phyloP scores from a whole-genome alignment of 2,113 vertebrate species.

The Zapus hudsonius region DNA sequence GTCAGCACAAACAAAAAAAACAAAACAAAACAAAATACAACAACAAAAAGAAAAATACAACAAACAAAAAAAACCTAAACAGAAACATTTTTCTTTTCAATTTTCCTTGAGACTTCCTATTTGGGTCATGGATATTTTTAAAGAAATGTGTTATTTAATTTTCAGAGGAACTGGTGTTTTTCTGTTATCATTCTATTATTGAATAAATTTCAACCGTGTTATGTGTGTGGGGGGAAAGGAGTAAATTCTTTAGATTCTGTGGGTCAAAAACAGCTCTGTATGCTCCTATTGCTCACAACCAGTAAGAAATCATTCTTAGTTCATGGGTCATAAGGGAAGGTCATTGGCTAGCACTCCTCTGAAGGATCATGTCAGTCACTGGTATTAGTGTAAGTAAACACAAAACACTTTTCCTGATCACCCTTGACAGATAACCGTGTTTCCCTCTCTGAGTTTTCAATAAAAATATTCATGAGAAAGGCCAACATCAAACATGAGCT shows the following conservation, averaged over 20 bases:
- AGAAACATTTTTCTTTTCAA: neutral
- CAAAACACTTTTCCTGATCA: neutral
- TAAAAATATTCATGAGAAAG: neutral
- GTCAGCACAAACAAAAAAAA: too few relatives aligned
- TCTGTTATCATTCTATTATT: neutral
- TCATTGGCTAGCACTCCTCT: rapidly evolving
- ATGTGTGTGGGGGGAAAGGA: neutral
- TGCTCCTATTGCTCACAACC: neutral
- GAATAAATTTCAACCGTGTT: neutral
- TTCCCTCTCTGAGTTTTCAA: neutral
- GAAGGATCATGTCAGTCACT: too few relatives aligned
- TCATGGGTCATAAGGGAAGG: neutral
- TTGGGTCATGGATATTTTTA: neutral
- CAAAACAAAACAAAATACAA: too few relatives aligned
- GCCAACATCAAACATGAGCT: neutral
- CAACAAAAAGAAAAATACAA: too few relatives aligned
- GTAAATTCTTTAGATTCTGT: neutral
- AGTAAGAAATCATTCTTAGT: neutral
- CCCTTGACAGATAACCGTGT: neutral
- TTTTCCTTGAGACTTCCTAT: neutral
- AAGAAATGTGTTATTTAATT: neutral
- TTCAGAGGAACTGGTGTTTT: neutral
- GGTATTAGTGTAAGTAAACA: neutral
- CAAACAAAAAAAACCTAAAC: too few relatives aligned
- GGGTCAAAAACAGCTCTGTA: neutral